Base-by-base conservation (phyloP, 2,888 invertebrate genomes). In the Drosophila peninsularis region DNA sequence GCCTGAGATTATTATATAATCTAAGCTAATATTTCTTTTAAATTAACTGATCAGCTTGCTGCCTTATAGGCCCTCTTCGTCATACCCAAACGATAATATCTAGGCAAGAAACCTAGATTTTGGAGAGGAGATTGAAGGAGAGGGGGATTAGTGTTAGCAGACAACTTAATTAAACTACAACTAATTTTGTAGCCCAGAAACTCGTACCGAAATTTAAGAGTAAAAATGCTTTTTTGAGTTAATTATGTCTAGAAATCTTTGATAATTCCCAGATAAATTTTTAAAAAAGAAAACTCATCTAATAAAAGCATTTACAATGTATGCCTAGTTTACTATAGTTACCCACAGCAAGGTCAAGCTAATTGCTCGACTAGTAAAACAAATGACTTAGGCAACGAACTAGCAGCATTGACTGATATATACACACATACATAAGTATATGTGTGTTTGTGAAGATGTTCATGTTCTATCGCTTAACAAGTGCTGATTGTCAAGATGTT, bases 311-410 rank as follows among this genome's bases (percentile, higher is more conserved):
- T 30, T 47, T 17, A 45, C n/a, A 27, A 45, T 17, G n/a, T n/a
- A 45, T 10, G 24, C n/a, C 9, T 11, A 27, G 10, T 45, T 45
- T 27, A n/a, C 0, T 27, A 1, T 13, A 47, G 13, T 30, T 47
- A 47, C 30, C 7, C 1, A 1, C 17, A 10, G 30, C 47, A 47
- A 30, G 47, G 47, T 47, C 47, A 47, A 17, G 3, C 0, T n/a
- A 47, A 17, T 30, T 47, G 47, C 30, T 30, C 9, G 17, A 17
- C 47, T 13, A 30, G 17, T 9, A 47, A 30, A 41, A 55, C 68
- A 68, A 75, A 69, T 62, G 75, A 76, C 75, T 75, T 69, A 65
- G 65, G 62, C 75, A 72, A 75, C 75, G 44, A 75, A 75, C 72
- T 56, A 17, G 39, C 13, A 71, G 32, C 32, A 5, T 14, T 6